Conservation (phyloP, 2,113 vertebrate species). For the Acrocephalus kingi region DNA sequence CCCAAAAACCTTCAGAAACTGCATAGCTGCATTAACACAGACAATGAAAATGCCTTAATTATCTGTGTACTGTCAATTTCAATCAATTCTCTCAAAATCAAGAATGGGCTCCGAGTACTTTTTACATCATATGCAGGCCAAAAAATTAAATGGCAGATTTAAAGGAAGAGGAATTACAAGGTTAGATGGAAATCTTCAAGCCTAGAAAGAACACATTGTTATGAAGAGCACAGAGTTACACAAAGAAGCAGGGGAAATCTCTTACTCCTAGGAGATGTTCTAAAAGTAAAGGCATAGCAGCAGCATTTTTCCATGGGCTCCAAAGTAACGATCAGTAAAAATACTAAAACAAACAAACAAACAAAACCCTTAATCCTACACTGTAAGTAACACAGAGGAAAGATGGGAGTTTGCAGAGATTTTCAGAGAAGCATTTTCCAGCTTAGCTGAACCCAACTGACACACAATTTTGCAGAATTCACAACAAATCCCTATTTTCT, state of each 20-base stretch:
- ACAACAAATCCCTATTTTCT: background rate
- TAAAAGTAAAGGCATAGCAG: background rate
- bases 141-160: background rate
- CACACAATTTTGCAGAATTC: background rate
- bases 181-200: background rate
- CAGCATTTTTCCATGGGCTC: background rate
- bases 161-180: background rate
- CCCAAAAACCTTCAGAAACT: background rate
- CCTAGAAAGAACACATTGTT: background rate
- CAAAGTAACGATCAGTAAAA: background rate
- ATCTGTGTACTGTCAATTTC: background rate
- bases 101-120: background rate
- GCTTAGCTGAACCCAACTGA: background rate
- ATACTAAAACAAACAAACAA: background rate
- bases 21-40: background rate
- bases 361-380: background rate
- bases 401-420: background rate
- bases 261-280: background rate
- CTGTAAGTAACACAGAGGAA: background rate
- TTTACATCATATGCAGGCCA: background rate
- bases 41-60: background rate
- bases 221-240: background rate
- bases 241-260: background rate
- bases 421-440: background rate
- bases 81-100: background rate